These are phyloP conservation scores for Artibeus jamaicensis DNA, from an alignment of 2,797 vertebrate genomes.

Conservation along the genomic window DNA sequence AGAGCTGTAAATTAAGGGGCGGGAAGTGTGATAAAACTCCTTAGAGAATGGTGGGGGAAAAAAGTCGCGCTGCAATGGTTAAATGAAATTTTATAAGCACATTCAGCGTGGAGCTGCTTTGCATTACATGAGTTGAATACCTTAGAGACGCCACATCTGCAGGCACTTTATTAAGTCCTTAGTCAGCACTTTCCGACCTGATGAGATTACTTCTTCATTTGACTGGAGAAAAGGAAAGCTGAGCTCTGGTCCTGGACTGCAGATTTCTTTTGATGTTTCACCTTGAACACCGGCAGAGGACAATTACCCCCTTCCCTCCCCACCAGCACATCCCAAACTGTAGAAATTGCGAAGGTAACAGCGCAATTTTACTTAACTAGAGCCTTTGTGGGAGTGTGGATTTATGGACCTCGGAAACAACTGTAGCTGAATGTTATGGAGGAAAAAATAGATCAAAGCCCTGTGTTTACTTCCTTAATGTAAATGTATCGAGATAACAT, in stretches of 20 bases:
- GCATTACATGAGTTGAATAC: constrained; percentile 96
- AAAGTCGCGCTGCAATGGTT: constrained; percentile 84
- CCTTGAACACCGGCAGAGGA: constrained; percentile 84
- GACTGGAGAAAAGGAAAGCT: constrained; percentile 89
- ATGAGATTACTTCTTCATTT: constrained; percentile 95
- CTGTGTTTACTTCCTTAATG: constrained; percentile 75
- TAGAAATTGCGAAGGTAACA: neutral
- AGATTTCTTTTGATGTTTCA: constrained; percentile 88
- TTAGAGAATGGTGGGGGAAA: constrained; percentile 76
- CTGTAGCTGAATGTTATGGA: constrained; percentile 41
- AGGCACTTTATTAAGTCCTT: constrained; percentile 92
- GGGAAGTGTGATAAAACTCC: constrained; percentile 82
- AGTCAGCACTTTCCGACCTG: constrained; percentile 92
- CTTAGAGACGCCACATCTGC: constrained; percentile 94
- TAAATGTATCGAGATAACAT: constrained; percentile 72
- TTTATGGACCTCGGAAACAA: constrained; percentile 66
- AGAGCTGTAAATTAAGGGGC: constrained; percentile 82
- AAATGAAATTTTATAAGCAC: constrained; percentile 89
- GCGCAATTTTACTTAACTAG: constrained; percentile 64
- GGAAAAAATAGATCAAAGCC: constrained; percentile 78
- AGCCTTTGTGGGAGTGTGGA: constrained; percentile 67
- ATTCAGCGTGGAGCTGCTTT: constrained; percentile 89
- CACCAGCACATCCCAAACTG: constrained; percentile 29
- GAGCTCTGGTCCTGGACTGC: constrained; percentile 86
- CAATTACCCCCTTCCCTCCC: neutral